A percentile compares a stretch with the other conserved stretches of the same genome.
Evolutionary conservation across 2,888 invertebrate genomes (phyloP).

Genomic region (Tinea trinotella): DNA sequence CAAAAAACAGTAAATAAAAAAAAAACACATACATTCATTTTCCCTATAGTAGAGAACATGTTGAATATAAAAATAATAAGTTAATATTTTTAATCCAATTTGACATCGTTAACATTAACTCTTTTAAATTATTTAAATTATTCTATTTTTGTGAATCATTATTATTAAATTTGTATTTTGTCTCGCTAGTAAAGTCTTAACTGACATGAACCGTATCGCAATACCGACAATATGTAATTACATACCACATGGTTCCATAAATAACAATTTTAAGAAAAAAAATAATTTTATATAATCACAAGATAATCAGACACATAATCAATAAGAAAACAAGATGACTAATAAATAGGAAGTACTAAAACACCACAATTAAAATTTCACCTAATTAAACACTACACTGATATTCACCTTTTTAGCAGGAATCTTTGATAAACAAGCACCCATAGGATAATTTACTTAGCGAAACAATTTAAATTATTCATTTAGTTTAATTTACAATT

Average conservation of each 20-base stretch:
- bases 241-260: not conserved
- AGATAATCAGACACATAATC: not conserved
- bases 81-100: too few relatives aligned
- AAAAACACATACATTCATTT: too few relatives aligned
- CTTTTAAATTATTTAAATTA: too few relatives aligned
- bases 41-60: too few relatives aligned
- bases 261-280: not conserved
- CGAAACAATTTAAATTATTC: not conserved
- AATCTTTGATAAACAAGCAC: constrained; percentile 65
- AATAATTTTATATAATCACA: not conserved
- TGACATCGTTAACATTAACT: too few relatives aligned
- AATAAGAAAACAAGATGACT: not conserved
- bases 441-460: constrained; percentile 41
- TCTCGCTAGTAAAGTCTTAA: too few relatives aligned
- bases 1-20: too few relatives aligned
- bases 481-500: not conserved
- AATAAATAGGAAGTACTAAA: not conserved
- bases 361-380: not conserved
- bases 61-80: too few relatives aligned
- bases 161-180: too few relatives aligned
- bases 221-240: too few relatives aligned
- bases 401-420: constrained; percentile 47
- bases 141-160: too few relatives aligned
- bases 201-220: too few relatives aligned
- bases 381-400: constrained; percentile 24